Conservation (phyloP, 2,888 invertebrate genomes). For the Augiades crinisus region DNA sequence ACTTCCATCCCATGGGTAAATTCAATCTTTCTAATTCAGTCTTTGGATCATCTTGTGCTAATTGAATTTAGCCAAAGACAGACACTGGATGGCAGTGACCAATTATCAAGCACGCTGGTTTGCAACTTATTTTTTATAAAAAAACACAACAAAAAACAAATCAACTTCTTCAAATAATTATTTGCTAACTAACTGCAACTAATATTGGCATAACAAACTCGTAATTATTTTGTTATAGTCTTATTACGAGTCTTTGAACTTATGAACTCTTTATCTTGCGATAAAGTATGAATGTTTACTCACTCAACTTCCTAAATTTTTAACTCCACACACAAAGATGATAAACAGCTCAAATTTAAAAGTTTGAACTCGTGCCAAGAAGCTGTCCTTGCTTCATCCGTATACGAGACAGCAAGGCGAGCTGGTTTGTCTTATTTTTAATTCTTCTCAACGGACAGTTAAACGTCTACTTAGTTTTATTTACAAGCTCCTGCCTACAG, state of each 20-base stretch:
- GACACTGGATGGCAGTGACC: too few relatives aligned
- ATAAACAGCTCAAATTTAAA: slow-evolving; percentile 44
- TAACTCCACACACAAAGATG: slow-evolving; percentile 35
- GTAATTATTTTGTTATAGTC: not conserved
- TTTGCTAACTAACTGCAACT: not conserved
- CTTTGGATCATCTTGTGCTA: too few relatives aligned
- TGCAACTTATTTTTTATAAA: too few relatives aligned
- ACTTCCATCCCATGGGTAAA: too few relatives aligned
- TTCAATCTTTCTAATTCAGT: too few relatives aligned
- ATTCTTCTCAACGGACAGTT: slow-evolving; percentile 10
- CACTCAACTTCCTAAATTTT: slow-evolving; percentile 33
- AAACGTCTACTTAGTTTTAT: slow-evolving; percentile 8
- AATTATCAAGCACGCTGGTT: too few relatives aligned
- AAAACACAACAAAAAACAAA: too few relatives aligned
- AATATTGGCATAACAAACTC: not conserved
- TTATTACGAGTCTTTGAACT: slow-evolving; percentile 29
- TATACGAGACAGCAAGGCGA: slow-evolving; percentile 58
- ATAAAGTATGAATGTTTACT: slow-evolving; percentile 28
- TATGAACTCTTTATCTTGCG: slow-evolving; percentile 31
- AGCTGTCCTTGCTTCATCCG: slow-evolving; percentile 52
- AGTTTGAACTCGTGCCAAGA: slow-evolving; percentile 59
- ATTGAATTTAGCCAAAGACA: too few relatives aligned
- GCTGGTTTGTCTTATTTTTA: slow-evolving; percentile 35
- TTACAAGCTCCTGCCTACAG: not conserved
- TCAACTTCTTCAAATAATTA: too few relatives aligned